Evolutionary conservation across 1,140 invertebrate genomes (phyloP).

Genomic region (Tachypleus tridentatus): DNA sequence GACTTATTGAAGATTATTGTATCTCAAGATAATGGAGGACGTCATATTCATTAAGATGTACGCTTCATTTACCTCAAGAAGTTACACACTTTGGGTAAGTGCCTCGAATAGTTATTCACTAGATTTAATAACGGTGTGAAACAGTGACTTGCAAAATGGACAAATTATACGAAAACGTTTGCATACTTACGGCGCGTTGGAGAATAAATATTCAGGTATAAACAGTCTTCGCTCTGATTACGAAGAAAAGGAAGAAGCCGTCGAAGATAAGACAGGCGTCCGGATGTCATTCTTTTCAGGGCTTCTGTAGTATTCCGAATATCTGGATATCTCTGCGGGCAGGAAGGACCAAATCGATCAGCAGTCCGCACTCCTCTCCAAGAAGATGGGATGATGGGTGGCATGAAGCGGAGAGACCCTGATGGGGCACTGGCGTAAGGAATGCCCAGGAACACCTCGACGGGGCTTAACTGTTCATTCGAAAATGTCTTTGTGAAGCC

Average conservation of each 20-base stretch:
- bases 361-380: conserved; percentile 58
- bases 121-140: too few relatives aligned
- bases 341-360: conserved; percentile 28
- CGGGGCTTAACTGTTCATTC: not conserved
- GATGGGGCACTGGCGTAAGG: conserved; percentile 81
- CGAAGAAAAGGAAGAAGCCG: conserved; percentile 69
- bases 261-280: conserved; percentile 69
- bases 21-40: too few relatives aligned
- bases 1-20: too few relatives aligned
- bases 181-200: conserved; percentile 39
- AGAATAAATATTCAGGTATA: conserved; percentile 92
- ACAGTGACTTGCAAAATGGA: too few relatives aligned
- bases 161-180: too few relatives aligned
- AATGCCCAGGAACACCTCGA: conserved; percentile 24
- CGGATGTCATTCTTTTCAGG: conserved; percentile 61
- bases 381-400: conserved; percentile 70
- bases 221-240: conserved; percentile 90
- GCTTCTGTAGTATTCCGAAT: conserved; percentile 56
- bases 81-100: too few relatives aligned
- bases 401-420: conserved; percentile 83
- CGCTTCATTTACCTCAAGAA: too few relatives aligned
- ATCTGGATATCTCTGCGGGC: conserved; percentile 37
- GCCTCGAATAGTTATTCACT: too few relatives aligned
- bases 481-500: too few relatives aligned
- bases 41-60: too few relatives aligned